Conservation (phyloP, 2,113 vertebrate genomes). For the Tautogolabrus adspersus region DNA sequence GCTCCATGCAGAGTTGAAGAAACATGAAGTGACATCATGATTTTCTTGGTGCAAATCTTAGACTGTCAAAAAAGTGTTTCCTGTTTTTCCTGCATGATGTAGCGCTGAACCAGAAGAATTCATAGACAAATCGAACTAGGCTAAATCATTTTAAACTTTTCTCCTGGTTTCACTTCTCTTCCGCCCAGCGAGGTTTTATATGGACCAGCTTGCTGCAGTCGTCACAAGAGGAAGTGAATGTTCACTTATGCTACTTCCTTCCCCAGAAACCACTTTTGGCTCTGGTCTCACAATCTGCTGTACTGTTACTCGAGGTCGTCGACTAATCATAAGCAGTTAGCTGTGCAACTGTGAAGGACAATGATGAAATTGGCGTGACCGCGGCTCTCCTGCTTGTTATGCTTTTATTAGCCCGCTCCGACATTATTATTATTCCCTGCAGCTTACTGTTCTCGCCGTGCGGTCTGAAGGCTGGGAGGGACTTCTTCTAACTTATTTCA, state of each 20-base stretch:
- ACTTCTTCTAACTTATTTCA: constrained; percentile 47
- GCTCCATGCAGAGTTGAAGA: not conserved
- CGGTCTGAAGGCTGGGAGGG: constrained; percentile 38
- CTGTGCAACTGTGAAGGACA: constrained; percentile 72
- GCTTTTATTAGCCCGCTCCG: constrained; percentile 58
- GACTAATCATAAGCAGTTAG: constrained; percentile 68
- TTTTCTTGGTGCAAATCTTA: constrained; percentile 11
- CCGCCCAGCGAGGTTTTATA: not conserved
- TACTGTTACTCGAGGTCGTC: constrained; percentile 54
- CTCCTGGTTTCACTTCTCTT: constrained; percentile 35
- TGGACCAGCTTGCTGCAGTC: constrained; percentile 9
- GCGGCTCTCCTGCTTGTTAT: constrained; percentile 64
- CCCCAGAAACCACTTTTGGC: constrained; percentile 9
- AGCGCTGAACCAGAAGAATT: constrained; percentile 24
- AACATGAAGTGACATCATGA: not conserved
- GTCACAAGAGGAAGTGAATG: constrained; percentile 64
- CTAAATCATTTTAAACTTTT: constrained; percentile 33
- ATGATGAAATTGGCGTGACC: constrained; percentile 68
- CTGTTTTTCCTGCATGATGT: not conserved
- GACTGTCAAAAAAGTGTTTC: constrained; percentile 13
- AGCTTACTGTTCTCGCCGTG: constrained; percentile 44
- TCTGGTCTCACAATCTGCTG: constrained; percentile 34
- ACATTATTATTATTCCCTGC: constrained; percentile 56
- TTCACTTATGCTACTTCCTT: constrained; percentile 42
- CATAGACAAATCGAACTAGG: constrained; percentile 30